Base-by-base conservation (phyloP, 1,140 invertebrate genomes). In the Archegozetes longisetosus region DNA sequence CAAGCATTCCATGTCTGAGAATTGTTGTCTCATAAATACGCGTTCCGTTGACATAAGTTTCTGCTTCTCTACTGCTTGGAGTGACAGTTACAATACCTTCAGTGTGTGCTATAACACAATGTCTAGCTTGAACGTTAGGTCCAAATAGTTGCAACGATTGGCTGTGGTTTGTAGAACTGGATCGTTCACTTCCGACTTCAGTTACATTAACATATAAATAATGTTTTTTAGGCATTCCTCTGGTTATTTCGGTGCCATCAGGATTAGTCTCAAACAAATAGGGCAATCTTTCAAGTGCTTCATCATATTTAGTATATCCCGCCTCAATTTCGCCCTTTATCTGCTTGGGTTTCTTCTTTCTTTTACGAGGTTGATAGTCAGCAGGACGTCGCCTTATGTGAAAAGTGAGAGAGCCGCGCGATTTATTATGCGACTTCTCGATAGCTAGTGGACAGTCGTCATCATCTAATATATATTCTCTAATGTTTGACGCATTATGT, bases 371-470 rank as follows among this genome's bases (percentile, higher is more conserved):
- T 69, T 88, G 86, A 65, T 85, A 83, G 72, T 93, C 89, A 12
- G 86, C 84, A 53, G 89, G 88, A 67, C 87, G 78, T 68, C 87
- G 79, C 63, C 87, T 78, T 69, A 93, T 88, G 72, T 93, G 89
- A 69, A 94, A 94, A 85, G 91, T 92, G 67, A 94, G 87, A 55
- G 86, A 88, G 69, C 88, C 88, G 91, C 72, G 13, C 73, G 59
- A 67, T 26, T 71, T 68, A 20, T 71, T 68, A 66, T 73, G 72
- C 47, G 73, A 68, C 64, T 72, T 69, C 26, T 74, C 69, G 70
- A 97, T 95, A 23, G 87, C 86, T 60, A 98, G 77, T 29, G 93
- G 93, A 75, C 92, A 98, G 71, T 97, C 93, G 70, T 94, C 89
- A 69, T 96, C 92, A 71, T 96, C 90, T 64, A 98, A 75, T 67